A percentile compares a stretch with the other conserved stretches of the same genome.
Evolutionary conservation across 2,113 vertebrate genomes (phyloP).

Genomic region (Saccopteryx bilineata): DNA sequence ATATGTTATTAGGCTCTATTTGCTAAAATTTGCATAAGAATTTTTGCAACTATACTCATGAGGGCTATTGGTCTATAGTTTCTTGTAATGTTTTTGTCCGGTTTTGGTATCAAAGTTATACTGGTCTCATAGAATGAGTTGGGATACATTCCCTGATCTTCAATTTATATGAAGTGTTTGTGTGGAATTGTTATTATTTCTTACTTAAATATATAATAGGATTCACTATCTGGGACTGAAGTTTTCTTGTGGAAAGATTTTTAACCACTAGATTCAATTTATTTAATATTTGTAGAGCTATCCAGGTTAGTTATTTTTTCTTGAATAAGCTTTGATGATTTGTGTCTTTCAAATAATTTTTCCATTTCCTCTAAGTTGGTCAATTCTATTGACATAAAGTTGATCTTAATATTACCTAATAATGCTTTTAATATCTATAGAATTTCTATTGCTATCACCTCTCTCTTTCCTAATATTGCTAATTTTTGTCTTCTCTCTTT

Average conservation of each 20-base stretch:
- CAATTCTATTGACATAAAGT: slow-evolving; percentile 2
- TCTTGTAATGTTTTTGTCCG: neutral
- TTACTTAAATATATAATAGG: slow-evolving; percentile 38
- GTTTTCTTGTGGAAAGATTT: slow-evolving; percentile 30
- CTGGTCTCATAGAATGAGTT: neutral
- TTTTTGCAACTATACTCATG: slow-evolving; percentile 13
- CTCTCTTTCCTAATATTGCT: neutral
- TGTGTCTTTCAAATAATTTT: neutral
- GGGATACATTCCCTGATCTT: neutral
- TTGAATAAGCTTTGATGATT: slow-evolving; percentile 8
- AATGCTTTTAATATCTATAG: neutral
- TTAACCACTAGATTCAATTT: slow-evolving; percentile 36
- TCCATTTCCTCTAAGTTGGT: slow-evolving; percentile 7
- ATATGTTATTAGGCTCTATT: neutral
- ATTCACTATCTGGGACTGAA: neutral
- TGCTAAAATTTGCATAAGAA: slow-evolving; percentile 13
- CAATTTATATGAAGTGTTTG: slow-evolving; percentile 20
- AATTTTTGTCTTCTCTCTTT: slow-evolving; percentile 29
- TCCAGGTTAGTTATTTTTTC: neutral
- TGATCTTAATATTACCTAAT: slow-evolving; percentile 34
- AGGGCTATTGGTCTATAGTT: neutral
- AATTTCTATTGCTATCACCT: neutral
- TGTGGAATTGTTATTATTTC: slow-evolving; percentile 37
- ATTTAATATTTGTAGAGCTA: neutral
- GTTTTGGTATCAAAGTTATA: slow-evolving; percentile 25